Evolutionary conservation across 2,888 invertebrate species (phyloP).

Genomic region (Thecophora atra): DNA sequence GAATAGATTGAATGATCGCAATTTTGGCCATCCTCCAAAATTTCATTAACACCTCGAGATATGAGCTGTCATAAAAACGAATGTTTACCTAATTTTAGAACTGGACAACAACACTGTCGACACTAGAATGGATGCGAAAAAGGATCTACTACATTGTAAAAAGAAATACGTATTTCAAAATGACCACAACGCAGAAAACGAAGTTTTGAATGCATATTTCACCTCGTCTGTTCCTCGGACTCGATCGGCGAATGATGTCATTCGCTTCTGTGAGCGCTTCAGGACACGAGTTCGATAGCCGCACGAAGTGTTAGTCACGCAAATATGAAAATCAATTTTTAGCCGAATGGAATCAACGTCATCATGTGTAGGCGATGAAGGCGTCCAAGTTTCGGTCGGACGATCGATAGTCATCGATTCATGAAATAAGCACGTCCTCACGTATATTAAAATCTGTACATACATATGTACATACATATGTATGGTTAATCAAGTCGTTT

Average conservation of each 20-base stretch:
- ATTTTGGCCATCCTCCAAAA: conserved; percentile 19
- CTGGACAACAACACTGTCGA: neutral
- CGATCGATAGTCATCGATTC: too few species aligned
- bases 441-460: neutral
- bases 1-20: neutral
- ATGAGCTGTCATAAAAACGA: neutral
- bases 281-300: conserved; percentile 18
- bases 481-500: neutral
- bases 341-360: too few species aligned
- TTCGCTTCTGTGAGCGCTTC: neutral
- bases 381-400: too few species aligned
- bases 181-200: neutral
- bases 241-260: conserved; percentile 8
- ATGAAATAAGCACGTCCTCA: neutral
- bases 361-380: too few species aligned
- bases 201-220: too few species aligned
- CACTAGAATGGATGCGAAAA: neutral
- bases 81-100: neutral
- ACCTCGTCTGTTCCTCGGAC: neutral
- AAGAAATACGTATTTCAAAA: neutral
- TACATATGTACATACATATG: neutral
- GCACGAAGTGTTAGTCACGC: neutral
- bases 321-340: conserved; percentile 20
- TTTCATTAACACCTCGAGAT: neutral
- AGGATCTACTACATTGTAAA: neutral